Conservation (phyloP, 2,888 invertebrate genomes). For the Thumatha senex region DNA sequence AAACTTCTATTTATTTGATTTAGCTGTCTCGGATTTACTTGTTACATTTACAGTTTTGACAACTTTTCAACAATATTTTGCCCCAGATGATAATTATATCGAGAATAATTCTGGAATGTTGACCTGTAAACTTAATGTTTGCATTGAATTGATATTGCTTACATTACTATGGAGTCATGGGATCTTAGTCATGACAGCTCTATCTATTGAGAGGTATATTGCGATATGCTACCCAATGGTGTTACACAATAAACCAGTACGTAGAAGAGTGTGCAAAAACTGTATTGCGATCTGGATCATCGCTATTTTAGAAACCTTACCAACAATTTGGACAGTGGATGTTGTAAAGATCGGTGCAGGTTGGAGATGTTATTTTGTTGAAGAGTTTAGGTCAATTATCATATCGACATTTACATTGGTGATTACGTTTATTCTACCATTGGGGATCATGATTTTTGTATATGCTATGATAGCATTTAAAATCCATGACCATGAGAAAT, state of each 20-base stretch:
- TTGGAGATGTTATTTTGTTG: conserved; percentile 26
- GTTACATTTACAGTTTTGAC: conserved; percentile 57
- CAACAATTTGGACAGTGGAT: conserved; percentile 21
- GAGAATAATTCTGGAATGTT: not conserved
- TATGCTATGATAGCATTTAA: conserved; percentile 40
- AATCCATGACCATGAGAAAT: conserved; percentile 32
- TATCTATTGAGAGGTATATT: conserved; percentile 39
- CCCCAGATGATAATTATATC: not conserved
- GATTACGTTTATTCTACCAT: conserved; percentile 36
- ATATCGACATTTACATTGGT: conserved; percentile 24
- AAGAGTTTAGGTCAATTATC: conserved; percentile 13
- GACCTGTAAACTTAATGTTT: conserved; percentile 27
- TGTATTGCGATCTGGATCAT: conserved; percentile 32
- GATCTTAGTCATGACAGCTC: conserved; percentile 34
- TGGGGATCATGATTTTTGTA: conserved; percentile 35
- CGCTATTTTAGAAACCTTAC: conserved; percentile 36
- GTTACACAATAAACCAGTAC: conserved; percentile 22
- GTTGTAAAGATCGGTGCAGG: conserved; percentile 24
- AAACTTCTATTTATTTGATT: conserved; percentile 69
- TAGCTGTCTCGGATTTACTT: conserved; percentile 65
- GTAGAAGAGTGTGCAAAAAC: conserved; percentile 31
- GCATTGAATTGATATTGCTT: conserved; percentile 30
- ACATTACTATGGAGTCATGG: conserved; percentile 35
- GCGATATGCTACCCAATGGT: conserved; percentile 40
- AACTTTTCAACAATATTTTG: conserved; percentile 33